These are phyloP conservation scores for Stegodyphus mimosarum DNA, from an alignment of 1,140 invertebrate genomes.

Conservation along the genomic window DNA sequence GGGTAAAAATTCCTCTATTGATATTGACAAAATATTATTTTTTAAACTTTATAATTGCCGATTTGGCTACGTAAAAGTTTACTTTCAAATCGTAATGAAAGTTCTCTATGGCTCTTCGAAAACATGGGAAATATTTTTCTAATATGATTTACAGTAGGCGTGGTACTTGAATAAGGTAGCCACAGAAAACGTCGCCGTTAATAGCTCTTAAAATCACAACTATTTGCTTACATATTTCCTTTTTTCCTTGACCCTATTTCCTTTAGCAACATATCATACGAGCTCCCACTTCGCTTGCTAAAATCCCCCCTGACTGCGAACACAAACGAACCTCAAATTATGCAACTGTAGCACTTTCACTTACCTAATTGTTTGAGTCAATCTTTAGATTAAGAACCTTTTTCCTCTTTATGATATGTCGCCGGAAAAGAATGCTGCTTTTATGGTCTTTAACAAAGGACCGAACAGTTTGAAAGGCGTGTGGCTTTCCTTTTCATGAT, in stretches of 20 bases:
- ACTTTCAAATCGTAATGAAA: no score
- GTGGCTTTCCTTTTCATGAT: not conserved
- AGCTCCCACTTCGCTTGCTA: not conserved
- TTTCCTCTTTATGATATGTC: not conserved
- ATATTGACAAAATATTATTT: no score
- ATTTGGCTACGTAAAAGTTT: no score
- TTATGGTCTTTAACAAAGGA: not conserved
- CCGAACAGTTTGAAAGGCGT: not conserved
- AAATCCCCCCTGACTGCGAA: not conserved
- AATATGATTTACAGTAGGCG: no score
- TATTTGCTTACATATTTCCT: not conserved
- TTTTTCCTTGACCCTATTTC: slow-evolving; percentile 40
- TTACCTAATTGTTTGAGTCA: slow-evolving; percentile 27
- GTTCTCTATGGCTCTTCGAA: no score
- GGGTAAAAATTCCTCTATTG: no score
- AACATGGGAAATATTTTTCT: no score
- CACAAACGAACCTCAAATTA: slow-evolving; percentile 44
- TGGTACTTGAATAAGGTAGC: no score
- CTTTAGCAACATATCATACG: not conserved
- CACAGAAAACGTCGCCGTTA: no score
- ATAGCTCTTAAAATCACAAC: no score
- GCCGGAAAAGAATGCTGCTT: not conserved
- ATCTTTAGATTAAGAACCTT: slow-evolving; percentile 19
- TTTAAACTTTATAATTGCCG: no score
- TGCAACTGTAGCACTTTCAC: slow-evolving; percentile 38